A percentile compares a stretch with the other conserved stretches of the same genome.
phyloP scores from a whole-genome alignment of 1,140 invertebrate genomes.

The Riptortus pedestris region DNA sequence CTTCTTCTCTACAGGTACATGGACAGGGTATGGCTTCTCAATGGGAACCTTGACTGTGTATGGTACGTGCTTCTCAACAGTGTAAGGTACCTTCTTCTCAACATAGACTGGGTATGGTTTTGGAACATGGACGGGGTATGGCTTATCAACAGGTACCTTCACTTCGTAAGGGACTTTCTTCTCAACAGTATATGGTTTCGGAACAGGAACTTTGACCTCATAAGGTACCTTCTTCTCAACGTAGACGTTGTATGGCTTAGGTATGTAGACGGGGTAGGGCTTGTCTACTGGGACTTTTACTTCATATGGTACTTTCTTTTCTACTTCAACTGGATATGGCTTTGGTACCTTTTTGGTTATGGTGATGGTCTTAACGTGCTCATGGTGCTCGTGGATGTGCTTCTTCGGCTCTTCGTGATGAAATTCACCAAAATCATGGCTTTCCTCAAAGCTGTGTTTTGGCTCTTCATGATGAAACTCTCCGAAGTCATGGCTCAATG shows the following conservation, averaged over 20 bases:
- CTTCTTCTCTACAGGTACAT: slow-evolving; percentile 34
- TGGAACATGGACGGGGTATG: slow-evolving; percentile 42
- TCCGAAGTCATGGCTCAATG: too few relatives aligned
- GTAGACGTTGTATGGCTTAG: slow-evolving; percentile 36
- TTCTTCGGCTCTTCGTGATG: background rate
- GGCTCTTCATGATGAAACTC: background rate
- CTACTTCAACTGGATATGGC: slow-evolving; percentile 48
- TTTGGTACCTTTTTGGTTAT: slow-evolving; percentile 39
- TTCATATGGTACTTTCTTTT: slow-evolving; percentile 44
- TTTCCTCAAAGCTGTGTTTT: background rate
- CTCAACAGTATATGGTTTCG: slow-evolving; percentile 28
- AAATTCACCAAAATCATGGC: background rate
- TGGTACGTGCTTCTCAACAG: slow-evolving; percentile 37
- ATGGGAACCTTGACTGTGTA: slow-evolving; percentile 55
- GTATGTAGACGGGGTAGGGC: slow-evolving; percentile 31
- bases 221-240: slow-evolving; percentile 40
- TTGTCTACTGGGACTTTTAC: slow-evolving; percentile 32
- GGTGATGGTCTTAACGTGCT: slow-evolving; percentile 23
- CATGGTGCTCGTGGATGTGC: background rate
- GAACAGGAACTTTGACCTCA: slow-evolving; percentile 44
- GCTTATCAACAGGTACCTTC: slow-evolving; percentile 34
- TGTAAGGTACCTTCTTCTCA: slow-evolving; percentile 54
- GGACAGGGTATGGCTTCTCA: slow-evolving; percentile 46
- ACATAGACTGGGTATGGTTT: slow-evolving; percentile 56
- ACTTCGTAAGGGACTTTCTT: slow-evolving; percentile 29